Base-by-base conservation (phyloP, 1,140 invertebrate species). In the Lasaia peninsularis region DNA sequence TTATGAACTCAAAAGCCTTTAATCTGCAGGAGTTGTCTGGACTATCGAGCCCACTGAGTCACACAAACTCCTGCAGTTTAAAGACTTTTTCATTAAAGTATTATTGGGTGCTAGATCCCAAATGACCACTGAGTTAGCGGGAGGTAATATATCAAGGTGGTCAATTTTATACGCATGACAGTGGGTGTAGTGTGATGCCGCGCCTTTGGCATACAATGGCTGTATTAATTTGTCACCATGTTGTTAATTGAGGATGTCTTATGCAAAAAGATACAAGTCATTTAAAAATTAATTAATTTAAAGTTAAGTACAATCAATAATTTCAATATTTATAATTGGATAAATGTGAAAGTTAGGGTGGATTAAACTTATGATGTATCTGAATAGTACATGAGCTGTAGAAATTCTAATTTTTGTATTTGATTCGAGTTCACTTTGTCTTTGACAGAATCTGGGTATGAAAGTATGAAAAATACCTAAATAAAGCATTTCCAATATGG, bases 211-310 rank as follows among this genome's bases (percentile, higher is more conserved):
- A 70, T 66, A 71, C 71, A 73, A 65, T 70, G 70, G 61, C 62
- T 59, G 64, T 60, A 70, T 73, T 79, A 79, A 79, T 76, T 79
- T 76, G 76, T 71, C 69, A 72, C 69, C 63, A 60, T 60, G 65
- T 16, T 61, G 66, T 69, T 77, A 77, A 77, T 80, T 80, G 69
- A 64, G 65, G 71, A 6, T n/a, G 35, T 20, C 16, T 69, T 67
- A 73, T 75, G 67, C 58, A 53, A 31, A 0, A 71, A 20, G 8
- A 7, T 6, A 28, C 5, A 28, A 28, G 24, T 28, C 0, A 28
- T 28, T 28, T 6, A 28, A 28, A 28, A 28, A 0, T 28, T 28
- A 28, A 28, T n/a, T n/a, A n/a, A n/a, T n/a, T n/a, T n/a, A n/a
- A n/a, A n/a, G n/a, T n/a, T n/a, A n/a, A n/a, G n/a, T n/a, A n/a